Evolutionary conservation across 2,113 vertebrate species (phyloP).

Genomic region (Cephalopholis sonnerati): DNA sequence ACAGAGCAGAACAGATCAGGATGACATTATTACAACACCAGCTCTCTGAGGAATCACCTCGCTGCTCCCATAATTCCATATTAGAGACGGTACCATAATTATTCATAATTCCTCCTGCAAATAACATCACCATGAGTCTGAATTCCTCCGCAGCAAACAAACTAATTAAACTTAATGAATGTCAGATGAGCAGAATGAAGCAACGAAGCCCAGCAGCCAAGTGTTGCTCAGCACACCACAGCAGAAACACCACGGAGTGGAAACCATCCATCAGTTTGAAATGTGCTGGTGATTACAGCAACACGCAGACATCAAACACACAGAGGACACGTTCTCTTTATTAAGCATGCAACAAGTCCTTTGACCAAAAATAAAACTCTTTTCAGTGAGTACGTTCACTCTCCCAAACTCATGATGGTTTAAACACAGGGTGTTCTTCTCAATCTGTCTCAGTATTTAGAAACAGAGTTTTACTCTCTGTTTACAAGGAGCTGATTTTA

Average conservation of each 20-base stretch:
- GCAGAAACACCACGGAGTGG: slow-evolving; percentile 28
- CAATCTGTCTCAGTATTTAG: too few species aligned
- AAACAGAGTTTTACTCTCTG: too few species aligned
- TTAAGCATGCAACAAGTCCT: slow-evolving; percentile 10
- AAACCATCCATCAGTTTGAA: slow-evolving; percentile 45
- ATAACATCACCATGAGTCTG: slow-evolving; percentile 45
- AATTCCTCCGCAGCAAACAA: slow-evolving; percentile 51
- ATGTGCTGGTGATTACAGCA: slow-evolving; percentile 25
- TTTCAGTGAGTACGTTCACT: too few species aligned
- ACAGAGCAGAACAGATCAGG: not conserved
- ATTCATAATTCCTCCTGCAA: slow-evolving; percentile 41
- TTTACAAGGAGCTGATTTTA: too few species aligned
- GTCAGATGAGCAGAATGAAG: slow-evolving; percentile 58
- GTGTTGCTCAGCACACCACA: slow-evolving; percentile 34
- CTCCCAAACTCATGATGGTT: too few species aligned
- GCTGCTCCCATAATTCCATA: not conserved
- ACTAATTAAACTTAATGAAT: slow-evolving; percentile 65
- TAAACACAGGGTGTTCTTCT: too few species aligned
- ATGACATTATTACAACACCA: slow-evolving; percentile 1
- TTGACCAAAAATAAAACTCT: not conserved
- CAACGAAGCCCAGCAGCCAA: slow-evolving; percentile 23
- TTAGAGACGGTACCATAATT: slow-evolving; percentile 32
- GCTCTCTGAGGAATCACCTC: slow-evolving; percentile 7
- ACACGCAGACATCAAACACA: not conserved
- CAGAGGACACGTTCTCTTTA: not conserved